Evolutionary conservation across 2,797 vertebrate genomes (phyloP).

Genomic region (Phoeniculus purpureus): DNA sequence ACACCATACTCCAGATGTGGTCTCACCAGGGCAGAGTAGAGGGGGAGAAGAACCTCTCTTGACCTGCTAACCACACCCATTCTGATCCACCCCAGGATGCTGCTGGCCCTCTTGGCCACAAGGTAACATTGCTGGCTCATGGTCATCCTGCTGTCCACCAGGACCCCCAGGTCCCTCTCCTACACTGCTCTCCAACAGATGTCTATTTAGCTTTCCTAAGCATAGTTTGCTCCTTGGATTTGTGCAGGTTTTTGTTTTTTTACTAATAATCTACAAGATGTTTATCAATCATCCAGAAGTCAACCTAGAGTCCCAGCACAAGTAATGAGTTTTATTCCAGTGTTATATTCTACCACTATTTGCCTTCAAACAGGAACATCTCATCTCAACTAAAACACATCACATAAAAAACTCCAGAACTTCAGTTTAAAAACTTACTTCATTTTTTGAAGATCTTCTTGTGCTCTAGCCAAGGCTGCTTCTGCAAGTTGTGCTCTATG

Average conservation of each 20-base stretch:
- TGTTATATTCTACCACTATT: not conserved
- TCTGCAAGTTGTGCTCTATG: conserved; percentile 82
- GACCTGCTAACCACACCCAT: no score
- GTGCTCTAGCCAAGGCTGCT: conserved; percentile 83
- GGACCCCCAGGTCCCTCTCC: no score
- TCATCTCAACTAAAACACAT: not conserved
- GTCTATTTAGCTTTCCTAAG: not conserved
- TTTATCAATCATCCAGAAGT: not conserved
- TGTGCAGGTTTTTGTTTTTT: not conserved
- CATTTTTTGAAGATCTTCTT: conserved; percentile 90
- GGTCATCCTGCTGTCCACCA: no score
- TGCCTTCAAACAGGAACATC: not conserved
- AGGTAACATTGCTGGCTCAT: no score
- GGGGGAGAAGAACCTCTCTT: no score
- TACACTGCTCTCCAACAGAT: no score
- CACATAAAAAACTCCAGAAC: not conserved
- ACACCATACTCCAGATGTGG: no score
- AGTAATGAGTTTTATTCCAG: not conserved
- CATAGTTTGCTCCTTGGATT: not conserved
- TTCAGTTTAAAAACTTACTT: conserved; percentile 77
- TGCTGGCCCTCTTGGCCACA: no score
- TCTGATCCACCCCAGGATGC: no score
- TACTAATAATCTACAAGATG: not conserved
- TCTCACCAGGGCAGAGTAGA: no score
- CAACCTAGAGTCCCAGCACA: not conserved